Percentiles rank a stretch among this genome's conserved stretches.
These are phyloP conservation scores for Drosophila borealis DNA, from an alignment of 2,888 invertebrate species.

Conservation along the genomic window DNA sequence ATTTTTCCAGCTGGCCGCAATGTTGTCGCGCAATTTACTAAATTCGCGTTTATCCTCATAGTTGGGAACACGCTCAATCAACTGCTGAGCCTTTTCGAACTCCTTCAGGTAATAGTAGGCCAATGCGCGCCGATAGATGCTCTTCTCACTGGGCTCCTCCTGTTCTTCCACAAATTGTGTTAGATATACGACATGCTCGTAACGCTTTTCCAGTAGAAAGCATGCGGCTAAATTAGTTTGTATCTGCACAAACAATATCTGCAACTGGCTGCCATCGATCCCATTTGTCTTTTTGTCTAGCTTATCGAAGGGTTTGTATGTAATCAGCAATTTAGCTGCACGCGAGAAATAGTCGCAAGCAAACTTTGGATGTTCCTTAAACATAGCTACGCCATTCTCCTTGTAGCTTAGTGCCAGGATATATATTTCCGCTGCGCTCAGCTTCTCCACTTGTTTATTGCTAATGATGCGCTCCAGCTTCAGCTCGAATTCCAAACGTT, in stretches of 20 bases:
- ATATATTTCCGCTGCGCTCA: constrained; percentile 84
- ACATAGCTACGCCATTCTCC: constrained; percentile 87
- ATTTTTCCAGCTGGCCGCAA: constrained; percentile 87
- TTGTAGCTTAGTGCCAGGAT: constrained; percentile 85
- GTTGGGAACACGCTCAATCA: constrained; percentile 85
- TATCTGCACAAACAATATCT: constrained; percentile 88
- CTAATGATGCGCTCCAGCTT: constrained; percentile 83
- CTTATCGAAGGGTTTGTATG: constrained; percentile 86
- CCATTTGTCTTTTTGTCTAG: constrained; percentile 85
- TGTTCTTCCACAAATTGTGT: constrained; percentile 85
- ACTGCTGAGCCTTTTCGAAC: constrained; percentile 88
- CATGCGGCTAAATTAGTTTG: constrained; percentile 94
- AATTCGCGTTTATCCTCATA: constrained; percentile 89
- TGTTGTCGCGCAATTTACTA: constrained; percentile 87
- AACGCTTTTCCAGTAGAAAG: constrained; percentile 89
- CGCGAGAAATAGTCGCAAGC: constrained; percentile 91
- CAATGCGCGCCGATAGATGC: constrained; percentile 85
- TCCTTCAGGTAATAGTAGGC: constrained; percentile 87
- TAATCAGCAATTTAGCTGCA: constrained; percentile 90
- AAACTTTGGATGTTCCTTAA: constrained; percentile 88
- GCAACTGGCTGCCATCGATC: constrained; percentile 85
- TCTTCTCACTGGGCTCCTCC: constrained; percentile 84
- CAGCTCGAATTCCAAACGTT: constrained; percentile 80
- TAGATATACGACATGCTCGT: constrained; percentile 88
- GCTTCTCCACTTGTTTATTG: constrained; percentile 85